Evolutionary conservation across 1,140 invertebrate genomes (phyloP).

Genomic region (Dreissena rostriformis): DNA sequence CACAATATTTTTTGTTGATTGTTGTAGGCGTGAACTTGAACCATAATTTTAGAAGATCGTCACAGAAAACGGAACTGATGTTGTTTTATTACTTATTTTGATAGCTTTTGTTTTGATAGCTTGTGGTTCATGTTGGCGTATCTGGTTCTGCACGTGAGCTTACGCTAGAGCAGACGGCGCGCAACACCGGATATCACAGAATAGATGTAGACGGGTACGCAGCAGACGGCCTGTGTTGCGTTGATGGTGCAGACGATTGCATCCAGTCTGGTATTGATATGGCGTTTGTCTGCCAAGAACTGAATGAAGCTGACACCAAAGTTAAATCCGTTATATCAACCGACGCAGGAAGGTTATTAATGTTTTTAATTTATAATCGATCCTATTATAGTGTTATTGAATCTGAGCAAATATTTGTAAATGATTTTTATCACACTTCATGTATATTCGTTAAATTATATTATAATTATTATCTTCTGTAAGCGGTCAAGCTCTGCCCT

Average conservation of each 20-base stretch:
- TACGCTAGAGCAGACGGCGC: constrained; percentile 81
- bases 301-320: constrained; percentile 75
- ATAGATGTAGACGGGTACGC: constrained; percentile 76
- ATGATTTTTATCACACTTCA: too few species aligned
- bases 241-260: constrained; percentile 73
- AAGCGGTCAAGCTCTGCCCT: too few species aligned
- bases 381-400: neutral
- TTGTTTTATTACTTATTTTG: too few species aligned
- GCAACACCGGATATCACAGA: constrained; percentile 81
- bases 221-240: constrained; percentile 71
- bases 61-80: too few species aligned
- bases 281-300: constrained; percentile 76
- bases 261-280: constrained; percentile 80
- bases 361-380: neutral
- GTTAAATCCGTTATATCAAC: constrained; percentile 80
- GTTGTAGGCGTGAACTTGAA: too few species aligned
- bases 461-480: too few species aligned
- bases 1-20: too few species aligned
- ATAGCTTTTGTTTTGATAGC: constrained; percentile 64
- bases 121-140: constrained; percentile 83
- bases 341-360: constrained; percentile 80
- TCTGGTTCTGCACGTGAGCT: constrained; percentile 82
- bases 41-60: too few species aligned
- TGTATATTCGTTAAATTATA: too few species aligned
- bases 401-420: too few species aligned